These are phyloP conservation scores for Agrypnia vestita DNA, from an alignment of 1,140 invertebrate species.

Conservation along the genomic window DNA sequence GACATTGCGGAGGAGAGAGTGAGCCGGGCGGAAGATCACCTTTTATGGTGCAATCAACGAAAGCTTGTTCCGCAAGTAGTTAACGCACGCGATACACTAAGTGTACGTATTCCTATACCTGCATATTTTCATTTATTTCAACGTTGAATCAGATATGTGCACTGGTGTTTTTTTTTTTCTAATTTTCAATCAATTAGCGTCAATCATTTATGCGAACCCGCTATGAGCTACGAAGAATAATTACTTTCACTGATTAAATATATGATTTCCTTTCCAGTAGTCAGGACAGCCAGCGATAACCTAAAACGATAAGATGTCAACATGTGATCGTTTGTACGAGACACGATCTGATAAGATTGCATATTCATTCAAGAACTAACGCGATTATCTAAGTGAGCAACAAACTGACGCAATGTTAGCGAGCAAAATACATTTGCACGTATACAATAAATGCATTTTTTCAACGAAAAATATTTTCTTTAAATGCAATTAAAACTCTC, in stretches of 20 bases:
- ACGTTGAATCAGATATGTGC: conserved; percentile 30
- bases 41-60: conserved; percentile 50
- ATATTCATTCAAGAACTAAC: conserved; percentile 47
- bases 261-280: conserved; percentile 25
- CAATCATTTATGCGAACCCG: conserved; percentile 50
- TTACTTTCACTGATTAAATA: conserved; percentile 51
- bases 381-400: neutral
- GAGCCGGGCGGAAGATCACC: conserved; percentile 49
- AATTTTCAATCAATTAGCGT: conserved; percentile 57
- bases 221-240: conserved; percentile 43
- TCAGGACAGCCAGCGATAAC: conserved; percentile 48
- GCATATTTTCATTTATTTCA: conserved; percentile 26
- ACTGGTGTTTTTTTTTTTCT: conserved; percentile 32
- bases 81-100: neutral
- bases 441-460: too few species aligned
- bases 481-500: too few species aligned
- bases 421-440: too few species aligned
- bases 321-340: conserved; percentile 34
- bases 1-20: conserved; percentile 52
- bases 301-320: conserved; percentile 54
- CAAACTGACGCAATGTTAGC: too few species aligned
- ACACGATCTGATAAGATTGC: conserved; percentile 42
- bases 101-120: neutral
- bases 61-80: conserved; percentile 31
- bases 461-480: too few species aligned